These are phyloP conservation scores for Polyodon spathula DNA, from an alignment of 2,113 vertebrate species.

Conservation along the genomic window DNA sequence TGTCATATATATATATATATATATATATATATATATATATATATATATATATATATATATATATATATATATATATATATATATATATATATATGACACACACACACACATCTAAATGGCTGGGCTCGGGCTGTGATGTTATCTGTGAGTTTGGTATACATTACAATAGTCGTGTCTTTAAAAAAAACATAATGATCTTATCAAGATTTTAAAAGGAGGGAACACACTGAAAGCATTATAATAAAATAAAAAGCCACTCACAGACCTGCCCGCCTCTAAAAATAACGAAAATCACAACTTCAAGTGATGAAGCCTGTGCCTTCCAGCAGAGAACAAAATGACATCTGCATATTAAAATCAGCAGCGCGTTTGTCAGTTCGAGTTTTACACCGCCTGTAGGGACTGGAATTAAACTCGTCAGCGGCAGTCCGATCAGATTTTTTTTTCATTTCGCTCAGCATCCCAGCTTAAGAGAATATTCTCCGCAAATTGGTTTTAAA, in stretches of 20 bases:
- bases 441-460: slow-evolving; percentile 53
- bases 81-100: no score
- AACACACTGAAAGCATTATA: slow-evolving; percentile 36
- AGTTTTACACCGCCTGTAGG: slow-evolving; percentile 75
- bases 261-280: slow-evolving; percentile 26
- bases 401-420: slow-evolving; percentile 80
- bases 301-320: slow-evolving; percentile 26
- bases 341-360: slow-evolving; percentile 62
- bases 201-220: slow-evolving; percentile 24
- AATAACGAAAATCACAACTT: slow-evolving; percentile 26
- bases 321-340: slow-evolving; percentile 38
- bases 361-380: slow-evolving; percentile 67
- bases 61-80: no score
- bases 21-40: no score
- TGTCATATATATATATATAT: no score
- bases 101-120: no score
- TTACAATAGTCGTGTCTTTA: slow-evolving; percentile 35
- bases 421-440: slow-evolving; percentile 72
- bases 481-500: slow-evolving; percentile 83
- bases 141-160: slow-evolving; percentile 30
- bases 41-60: no score
- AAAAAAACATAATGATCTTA: slow-evolving; percentile 25
- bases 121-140: no score
- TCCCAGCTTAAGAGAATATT: slow-evolving; percentile 75
- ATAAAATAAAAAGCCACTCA: slow-evolving; percentile 39